phyloP scores from a whole-genome alignment of 2,797 vertebrate species.

The Vespertilio murinus region DNA sequence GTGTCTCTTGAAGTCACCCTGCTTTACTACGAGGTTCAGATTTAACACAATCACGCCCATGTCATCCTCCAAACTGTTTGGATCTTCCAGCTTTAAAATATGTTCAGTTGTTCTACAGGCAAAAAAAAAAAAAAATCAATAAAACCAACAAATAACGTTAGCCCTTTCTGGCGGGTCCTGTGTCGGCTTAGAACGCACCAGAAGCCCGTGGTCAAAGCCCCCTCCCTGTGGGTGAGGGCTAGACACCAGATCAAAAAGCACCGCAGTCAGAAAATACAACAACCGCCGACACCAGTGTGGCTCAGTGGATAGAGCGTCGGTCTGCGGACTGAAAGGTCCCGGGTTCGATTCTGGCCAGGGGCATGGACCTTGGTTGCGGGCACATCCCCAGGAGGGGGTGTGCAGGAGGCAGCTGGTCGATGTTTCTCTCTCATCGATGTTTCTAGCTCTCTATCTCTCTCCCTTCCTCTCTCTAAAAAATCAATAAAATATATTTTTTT shows the following conservation, averaged over 20 bases:
- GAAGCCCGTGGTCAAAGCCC: background rate
- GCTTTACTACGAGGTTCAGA: constrained; percentile 89
- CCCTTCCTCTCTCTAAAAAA: too few species aligned
- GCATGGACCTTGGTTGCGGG: too few species aligned
- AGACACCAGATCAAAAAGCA: background rate
- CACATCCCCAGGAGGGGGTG: too few species aligned
- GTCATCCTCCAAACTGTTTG: constrained; percentile 93
- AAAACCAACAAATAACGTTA: background rate
- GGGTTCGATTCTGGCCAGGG: too few species aligned
- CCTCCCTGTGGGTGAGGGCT: background rate
- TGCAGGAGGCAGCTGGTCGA: too few species aligned
- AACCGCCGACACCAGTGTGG: too few species aligned
- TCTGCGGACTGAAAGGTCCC: too few species aligned
- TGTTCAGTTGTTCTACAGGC: constrained; percentile 87
- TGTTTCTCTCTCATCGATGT: too few species aligned
- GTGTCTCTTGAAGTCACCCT: constrained; percentile 92
- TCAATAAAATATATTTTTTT: too few species aligned
- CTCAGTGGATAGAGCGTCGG: too few species aligned
- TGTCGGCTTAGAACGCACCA: background rate
- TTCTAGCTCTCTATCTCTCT: too few species aligned
- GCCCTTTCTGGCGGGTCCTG: background rate
- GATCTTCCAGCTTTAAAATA: constrained; percentile 90
- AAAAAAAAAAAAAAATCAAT: background rate
- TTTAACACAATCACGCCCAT: constrained; percentile 95
- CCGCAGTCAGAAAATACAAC: background rate